Conservation (phyloP, 1,140 invertebrate genomes). For the Zophobas atratus region DNA sequence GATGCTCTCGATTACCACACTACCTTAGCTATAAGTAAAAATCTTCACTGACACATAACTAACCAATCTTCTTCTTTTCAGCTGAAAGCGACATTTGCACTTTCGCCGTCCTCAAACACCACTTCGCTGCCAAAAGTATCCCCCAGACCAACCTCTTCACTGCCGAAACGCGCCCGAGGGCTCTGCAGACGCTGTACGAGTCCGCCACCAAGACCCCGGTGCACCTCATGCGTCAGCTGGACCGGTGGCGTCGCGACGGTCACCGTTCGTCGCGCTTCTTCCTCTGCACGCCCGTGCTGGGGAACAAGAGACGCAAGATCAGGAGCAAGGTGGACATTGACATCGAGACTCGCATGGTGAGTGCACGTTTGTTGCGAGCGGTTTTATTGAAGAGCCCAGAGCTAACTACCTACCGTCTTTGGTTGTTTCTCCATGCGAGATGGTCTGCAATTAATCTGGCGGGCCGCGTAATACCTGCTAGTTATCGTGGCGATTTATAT, state of each 20-base stretch:
- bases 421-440: background rate
- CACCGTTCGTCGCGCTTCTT: conserved; percentile 76
- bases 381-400: background rate
- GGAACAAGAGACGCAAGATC: conserved; percentile 77
- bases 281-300: conserved; percentile 84
- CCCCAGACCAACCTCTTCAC: conserved; percentile 80
- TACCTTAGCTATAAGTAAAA: no score
- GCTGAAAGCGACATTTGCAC: conserved; percentile 89
- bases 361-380: conserved; percentile 62
- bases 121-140: conserved; percentile 78
- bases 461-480: conserved; percentile 18
- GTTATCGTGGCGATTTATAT: conserved; percentile 22
- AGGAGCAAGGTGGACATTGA: conserved; percentile 83
- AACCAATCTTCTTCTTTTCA: conserved; percentile 72
- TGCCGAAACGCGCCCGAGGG: conserved; percentile 76
- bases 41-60: background rate
- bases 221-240: conserved; percentile 67
- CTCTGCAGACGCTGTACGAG: conserved; percentile 78
- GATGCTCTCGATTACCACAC: no score
- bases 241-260: conserved; percentile 72
- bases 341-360: conserved; percentile 90
- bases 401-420: background rate
- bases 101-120: conserved; percentile 82
- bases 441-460: conserved; percentile 27
- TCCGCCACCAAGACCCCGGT: conserved; percentile 75